Base-by-base conservation (phyloP, 2,888 invertebrate genomes). In the Apamea crenata region DNA sequence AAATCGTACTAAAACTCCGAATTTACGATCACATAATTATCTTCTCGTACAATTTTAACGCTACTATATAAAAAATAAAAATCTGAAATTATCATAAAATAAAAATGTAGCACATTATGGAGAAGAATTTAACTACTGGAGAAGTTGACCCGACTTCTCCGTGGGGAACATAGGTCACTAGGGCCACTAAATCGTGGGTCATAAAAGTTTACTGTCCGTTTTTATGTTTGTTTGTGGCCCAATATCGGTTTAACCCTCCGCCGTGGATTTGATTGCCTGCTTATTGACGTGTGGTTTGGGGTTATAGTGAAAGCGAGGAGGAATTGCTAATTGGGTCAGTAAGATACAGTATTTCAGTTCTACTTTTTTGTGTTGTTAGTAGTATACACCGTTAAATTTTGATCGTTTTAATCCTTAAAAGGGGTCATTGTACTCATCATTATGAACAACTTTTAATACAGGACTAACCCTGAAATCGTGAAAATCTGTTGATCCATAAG, bases 161-260 rank as follows among this genome's bases (percentile, higher is more conserved):
- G 77, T 79, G 87, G 85, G 72, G 82, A 86, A 91, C 94, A 95
- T 95, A 96, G 96, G 93, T 94, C 95, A 95, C 94, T 87, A 90
- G 78, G 89, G 88, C 91, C 92, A 91, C 93, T 93, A 93, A 93
- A 93, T 92, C 91, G 93, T 90, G 81, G 91, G 83, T 95, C 95
- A 93, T 96, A 96, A 96, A 96, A 93, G 82, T 96, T 96, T 95
- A 96, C 91, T 95, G 93, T 94, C 94, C 94, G 89, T 94, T 96
- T 96, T 96, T 96, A 96, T 96, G 96, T 96, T 95, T 95, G 95
- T 95, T 95, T 95, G 96, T 92, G 94, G 93, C 91, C 91, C 94
- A 93, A 93, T 95, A 95, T 95, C 94, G 95, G 94, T 92, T 93
- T 93, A 92, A 94, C 94, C 95, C 94, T 93, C 93, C 86, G 87